Conservation (phyloP, 2,888 invertebrate species). For the Synergus japonicus region DNA sequence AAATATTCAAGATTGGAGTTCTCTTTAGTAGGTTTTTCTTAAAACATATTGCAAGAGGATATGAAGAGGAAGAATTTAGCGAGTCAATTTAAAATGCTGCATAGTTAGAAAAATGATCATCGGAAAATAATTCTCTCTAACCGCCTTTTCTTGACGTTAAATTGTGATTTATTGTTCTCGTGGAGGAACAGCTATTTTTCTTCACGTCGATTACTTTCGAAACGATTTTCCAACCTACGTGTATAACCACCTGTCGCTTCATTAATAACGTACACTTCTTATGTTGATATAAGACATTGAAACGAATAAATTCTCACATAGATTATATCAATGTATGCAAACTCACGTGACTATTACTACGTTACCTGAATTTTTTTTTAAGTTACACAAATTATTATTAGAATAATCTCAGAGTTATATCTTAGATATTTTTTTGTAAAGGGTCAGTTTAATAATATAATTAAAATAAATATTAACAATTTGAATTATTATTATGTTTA, state of each 20-base stretch:
- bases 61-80: neutral
- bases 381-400: neutral
- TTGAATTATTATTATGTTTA: too few species aligned
- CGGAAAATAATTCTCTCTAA: neutral
- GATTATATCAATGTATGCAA: neutral
- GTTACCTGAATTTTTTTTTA: neutral
- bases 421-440: neutral
- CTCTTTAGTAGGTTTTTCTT: too few species aligned
- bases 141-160: neutral
- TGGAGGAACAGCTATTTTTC: neutral
- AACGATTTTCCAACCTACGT: constrained; percentile 6
- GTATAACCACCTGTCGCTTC: constrained; percentile 14
- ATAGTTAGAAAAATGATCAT: neutral
- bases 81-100: neutral
- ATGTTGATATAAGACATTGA: constrained; percentile 10
- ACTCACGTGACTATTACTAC: neutral
- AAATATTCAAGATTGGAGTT: too few species aligned
- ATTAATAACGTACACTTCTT: constrained; percentile 2
- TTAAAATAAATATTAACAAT: too few species aligned
- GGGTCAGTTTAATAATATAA: neutral
- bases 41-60: too few species aligned
- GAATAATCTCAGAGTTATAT: neutral
- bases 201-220: neutral
- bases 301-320: neutral
- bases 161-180: constrained; percentile 1